Conservation (phyloP, 2,113 vertebrate genomes). For the Festucalex cinctus region DNA sequence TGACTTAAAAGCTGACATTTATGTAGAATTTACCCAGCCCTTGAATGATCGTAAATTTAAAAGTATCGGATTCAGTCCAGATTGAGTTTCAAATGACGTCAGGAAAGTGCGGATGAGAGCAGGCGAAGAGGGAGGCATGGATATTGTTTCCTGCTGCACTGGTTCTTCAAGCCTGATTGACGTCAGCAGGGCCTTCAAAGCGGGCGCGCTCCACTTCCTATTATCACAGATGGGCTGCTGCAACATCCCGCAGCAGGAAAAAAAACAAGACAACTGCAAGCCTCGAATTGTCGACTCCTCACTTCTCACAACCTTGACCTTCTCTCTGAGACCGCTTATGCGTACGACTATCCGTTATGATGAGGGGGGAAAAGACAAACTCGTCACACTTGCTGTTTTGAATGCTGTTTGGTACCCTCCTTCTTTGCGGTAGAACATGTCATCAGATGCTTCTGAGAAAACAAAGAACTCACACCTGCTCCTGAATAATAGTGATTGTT, state of each 20-base stretch:
- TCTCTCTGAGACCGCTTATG: constrained; percentile 26
- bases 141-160: constrained; percentile 55
- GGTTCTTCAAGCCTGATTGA: constrained; percentile 63
- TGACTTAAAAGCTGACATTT: neutral
- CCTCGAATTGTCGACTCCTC: constrained; percentile 49
- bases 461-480: constrained; percentile 41
- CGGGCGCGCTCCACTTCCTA: constrained; percentile 51
- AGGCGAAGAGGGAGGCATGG: constrained; percentile 18
- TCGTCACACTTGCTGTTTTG: neutral
- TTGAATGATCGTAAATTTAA: neutral
- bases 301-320: constrained; percentile 56
- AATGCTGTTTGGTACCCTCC: constrained; percentile 6
- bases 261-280: constrained; percentile 48
- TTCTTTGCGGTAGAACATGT: neutral
- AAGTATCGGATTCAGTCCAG: neutral
- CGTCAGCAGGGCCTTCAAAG: constrained; percentile 55
- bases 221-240: constrained; percentile 56
- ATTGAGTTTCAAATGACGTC: constrained; percentile 14
- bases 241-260: constrained; percentile 48
- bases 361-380: neutral
- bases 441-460: neutral
- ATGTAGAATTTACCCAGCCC: neutral
- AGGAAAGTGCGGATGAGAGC: constrained; percentile 13
- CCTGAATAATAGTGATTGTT: constrained; percentile 34
- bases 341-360: constrained; percentile 10